Evolutionary conservation across 2,797 vertebrate species (phyloP), one percentile per base, ranked within the genome.

Genomic region (Chelmon rostratus): DNA sequence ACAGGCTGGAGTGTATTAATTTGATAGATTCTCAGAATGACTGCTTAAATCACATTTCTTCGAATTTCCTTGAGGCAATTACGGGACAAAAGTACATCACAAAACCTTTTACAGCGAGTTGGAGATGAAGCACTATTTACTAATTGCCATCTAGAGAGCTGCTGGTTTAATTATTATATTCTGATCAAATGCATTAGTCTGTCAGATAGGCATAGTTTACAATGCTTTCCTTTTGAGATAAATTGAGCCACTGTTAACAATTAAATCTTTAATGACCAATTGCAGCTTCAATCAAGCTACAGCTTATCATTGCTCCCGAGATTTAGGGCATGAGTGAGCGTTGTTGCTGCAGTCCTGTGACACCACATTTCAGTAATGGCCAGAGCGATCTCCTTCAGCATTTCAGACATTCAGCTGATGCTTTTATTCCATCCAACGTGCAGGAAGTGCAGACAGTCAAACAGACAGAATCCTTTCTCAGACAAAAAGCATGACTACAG

Each of bases 21-120:
- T 79, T 87, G 77, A 88, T 66, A 74, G 80, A 86, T 83, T 84
- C 67, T 63, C 56, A 76, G 63, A 82, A 80, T 44, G 73, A 65
- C 71, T 71, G 49, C 50, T 81, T 68, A 44, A 84, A 86, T 85
- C 50, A 64, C 58, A 68, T 79, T 81, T 72, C 49, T 54, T 67
- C 8, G 53, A 81, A 65, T 76, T 81, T 67, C 79, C 69, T 85
- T 56, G 53, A 77, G 58, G 84, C 73, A 78, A 88, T 88, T 86
- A 81, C 1, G 3, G 47, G 38, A 73, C 25, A 81, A 82, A 83
- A 82, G 57, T 75, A 69, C 9, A n/a, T 66, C 40, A 71, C 54
- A 78, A 73, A 85, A 76, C 64, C 59, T 73, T 80, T 85, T 76
- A 71, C n/a, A n/a, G 73, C 33, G 15, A 76, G 42, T 33, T 74